Evolutionary conservation across 2,797 vertebrate species (phyloP), one percentile per base, ranked within the genome.

Genomic region (Poeciliopsis paucimaculata): DNA sequence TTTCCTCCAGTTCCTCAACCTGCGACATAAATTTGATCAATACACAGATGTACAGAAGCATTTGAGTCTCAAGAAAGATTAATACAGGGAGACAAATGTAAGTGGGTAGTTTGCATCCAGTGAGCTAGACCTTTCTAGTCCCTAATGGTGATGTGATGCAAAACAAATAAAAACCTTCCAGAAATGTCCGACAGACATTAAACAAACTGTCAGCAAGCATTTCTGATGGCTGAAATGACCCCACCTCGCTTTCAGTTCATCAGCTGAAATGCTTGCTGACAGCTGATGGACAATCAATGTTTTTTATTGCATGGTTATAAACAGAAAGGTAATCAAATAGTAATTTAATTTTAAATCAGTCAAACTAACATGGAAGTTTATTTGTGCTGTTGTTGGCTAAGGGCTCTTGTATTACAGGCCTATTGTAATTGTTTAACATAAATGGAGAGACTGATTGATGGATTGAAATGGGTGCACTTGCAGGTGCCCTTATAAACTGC

Each of bases 1-100:
- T 96, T 89, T 99, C 98, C 86, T 99, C 98, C 62, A 99, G 93
- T 79, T 99, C 98, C 82, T 99, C 98, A 80, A 95, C 95, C 98
- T 97, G 82, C 72, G 72, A 80, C 66, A 64, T 5, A 43, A 41
- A 31, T 57, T 43, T 46, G 26, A 73, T 47, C 31, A 46, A 86
- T 1, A 71, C 1, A 62, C 3, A 77, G 3, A 71, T 2, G 1
- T 8, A 77, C 15, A 26, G 23, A 79, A 46, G 81, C 31, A 73
- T 31, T 78, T 68, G 36, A 41, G 64, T 26, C 9, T 11, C 10
- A 36, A 36, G 7, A 23, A 16, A 8, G 12, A 12, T 11, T 26
- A 5, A 72, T 10, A 31, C 3, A 51, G 9, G 0, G 36, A 18
- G 45, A 39, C 49, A 23, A 51, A 51, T 15, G 5, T 2, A 68